Percentiles rank a stretch among this genome's conserved stretches.
These are phyloP conservation scores for Montipora sp. DNA, from an alignment of 64 coral and sea anemone genomes.

Conservation along the genomic window DNA sequence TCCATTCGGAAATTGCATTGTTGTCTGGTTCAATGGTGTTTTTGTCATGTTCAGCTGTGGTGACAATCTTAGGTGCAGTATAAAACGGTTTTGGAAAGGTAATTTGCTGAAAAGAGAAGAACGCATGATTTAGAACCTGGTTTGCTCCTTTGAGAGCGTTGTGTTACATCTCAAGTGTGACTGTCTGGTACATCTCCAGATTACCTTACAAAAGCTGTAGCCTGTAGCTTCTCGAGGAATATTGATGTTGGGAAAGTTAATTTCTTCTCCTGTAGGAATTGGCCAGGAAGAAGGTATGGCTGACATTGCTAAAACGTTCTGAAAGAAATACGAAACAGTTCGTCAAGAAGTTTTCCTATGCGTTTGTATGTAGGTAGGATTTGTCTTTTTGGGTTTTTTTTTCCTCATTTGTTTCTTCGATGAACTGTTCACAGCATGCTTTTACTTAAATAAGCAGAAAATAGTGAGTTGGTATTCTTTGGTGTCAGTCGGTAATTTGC, in stretches of 20 bases:
- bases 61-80: conserved; percentile 54
- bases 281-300: conserved; percentile 34
- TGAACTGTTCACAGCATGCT: no score
- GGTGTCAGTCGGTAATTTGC: no score
- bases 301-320: conserved; percentile 71
- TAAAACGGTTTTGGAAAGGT: conserved; percentile 60
- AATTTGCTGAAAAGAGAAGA: neutral
- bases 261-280: conserved; percentile 32
- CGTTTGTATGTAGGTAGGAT: no score
- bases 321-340: neutral
- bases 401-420: no score
- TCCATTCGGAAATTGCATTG: conserved; percentile 85
- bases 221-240: neutral
- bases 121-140: neutral
- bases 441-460: no score
- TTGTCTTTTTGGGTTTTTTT: no score
- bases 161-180: neutral
- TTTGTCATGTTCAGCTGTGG: conserved; percentile 68
- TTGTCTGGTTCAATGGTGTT: conserved; percentile 57
- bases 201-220: conserved; percentile 88
- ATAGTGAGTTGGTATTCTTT: no score
- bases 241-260: conserved; percentile 31
- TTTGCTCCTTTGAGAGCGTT: neutral
- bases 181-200: neutral
- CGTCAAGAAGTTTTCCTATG: neutral